Conservation (phyloP, 2,113 vertebrate species). For the Clarias macrocephalus region DNA sequence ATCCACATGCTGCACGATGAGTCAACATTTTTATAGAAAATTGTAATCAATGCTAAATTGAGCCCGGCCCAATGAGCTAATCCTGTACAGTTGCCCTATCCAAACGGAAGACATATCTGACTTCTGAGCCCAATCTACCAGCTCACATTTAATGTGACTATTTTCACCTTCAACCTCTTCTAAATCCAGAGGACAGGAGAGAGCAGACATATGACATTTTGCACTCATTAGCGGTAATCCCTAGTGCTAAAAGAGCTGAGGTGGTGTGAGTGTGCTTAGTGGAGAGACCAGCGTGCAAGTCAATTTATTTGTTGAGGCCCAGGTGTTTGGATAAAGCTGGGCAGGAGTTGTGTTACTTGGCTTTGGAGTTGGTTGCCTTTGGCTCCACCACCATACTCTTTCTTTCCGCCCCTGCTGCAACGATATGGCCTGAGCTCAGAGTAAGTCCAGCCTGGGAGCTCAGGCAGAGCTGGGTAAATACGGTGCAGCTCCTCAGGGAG, state of each 20-base stretch:
- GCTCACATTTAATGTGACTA: constrained; percentile 20
- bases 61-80: not conserved
- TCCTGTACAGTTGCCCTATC: not conserved
- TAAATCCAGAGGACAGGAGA: constrained; percentile 30
- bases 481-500: constrained; percentile 41
- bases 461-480: constrained; percentile 53
- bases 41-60: not conserved
- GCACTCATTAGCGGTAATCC: constrained; percentile 49
- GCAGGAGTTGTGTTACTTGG: constrained; percentile 61
- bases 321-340: constrained; percentile 56
- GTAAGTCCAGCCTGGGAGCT: constrained; percentile 47
- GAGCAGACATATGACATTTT: constrained; percentile 42
- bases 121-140: not conserved
- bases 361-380: constrained; percentile 64
- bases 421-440: constrained; percentile 50
- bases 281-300: constrained; percentile 43
- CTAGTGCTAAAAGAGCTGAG: constrained; percentile 26
- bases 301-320: constrained; percentile 57
- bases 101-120: not conserved
- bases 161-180: constrained; percentile 19
- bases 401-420: constrained; percentile 49
- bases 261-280: constrained; percentile 47
- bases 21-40: not conserved
- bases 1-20: not conserved
- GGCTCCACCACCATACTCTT: constrained; percentile 57